Evolutionary conservation across 2,888 invertebrate genomes (phyloP).

Genomic region (Platynereis dumerilii): DNA sequence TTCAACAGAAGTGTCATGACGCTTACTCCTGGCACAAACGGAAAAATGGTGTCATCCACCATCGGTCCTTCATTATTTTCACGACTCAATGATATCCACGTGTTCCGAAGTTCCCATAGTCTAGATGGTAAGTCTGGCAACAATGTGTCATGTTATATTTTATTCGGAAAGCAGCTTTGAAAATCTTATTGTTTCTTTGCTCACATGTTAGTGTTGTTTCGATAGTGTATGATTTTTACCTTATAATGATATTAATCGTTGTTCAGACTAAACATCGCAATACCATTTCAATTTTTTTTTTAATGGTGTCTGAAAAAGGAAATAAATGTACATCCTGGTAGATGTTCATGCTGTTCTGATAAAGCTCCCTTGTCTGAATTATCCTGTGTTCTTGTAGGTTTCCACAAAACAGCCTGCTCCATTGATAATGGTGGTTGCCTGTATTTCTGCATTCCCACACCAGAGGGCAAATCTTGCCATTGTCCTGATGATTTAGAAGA

Average conservation of each 20-base stretch:
- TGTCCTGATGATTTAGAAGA: constrained; percentile 40
- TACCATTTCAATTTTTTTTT: too few species aligned
- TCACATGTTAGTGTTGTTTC: too few species aligned
- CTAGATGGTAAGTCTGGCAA: constrained; percentile 7
- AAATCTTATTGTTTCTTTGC: neutral
- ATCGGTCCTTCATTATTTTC: constrained; percentile 47
- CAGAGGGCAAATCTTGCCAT: constrained; percentile 35
- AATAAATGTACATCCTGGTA: too few species aligned
- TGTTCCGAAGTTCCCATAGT: constrained; percentile 38
- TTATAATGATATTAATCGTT: constrained; percentile 2
- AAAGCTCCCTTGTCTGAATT: too few species aligned
- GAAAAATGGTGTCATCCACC: neutral
- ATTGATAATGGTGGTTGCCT: constrained; percentile 38
- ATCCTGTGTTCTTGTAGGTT: neutral
- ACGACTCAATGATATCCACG: constrained; percentile 52
- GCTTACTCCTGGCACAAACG: neutral
- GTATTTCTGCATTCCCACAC: constrained; percentile 48
- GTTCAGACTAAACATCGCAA: too few species aligned
- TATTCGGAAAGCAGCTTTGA: neutral
- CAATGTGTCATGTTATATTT: neutral
- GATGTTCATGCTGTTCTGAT: too few species aligned
- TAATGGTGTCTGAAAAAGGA: too few species aligned
- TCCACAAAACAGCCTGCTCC: constrained; percentile 33
- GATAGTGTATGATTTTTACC: neutral
- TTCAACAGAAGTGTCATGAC: neutral